Base-by-base conservation (phyloP, 2,888 invertebrate genomes). In the Scaeva pyrastri region DNA sequence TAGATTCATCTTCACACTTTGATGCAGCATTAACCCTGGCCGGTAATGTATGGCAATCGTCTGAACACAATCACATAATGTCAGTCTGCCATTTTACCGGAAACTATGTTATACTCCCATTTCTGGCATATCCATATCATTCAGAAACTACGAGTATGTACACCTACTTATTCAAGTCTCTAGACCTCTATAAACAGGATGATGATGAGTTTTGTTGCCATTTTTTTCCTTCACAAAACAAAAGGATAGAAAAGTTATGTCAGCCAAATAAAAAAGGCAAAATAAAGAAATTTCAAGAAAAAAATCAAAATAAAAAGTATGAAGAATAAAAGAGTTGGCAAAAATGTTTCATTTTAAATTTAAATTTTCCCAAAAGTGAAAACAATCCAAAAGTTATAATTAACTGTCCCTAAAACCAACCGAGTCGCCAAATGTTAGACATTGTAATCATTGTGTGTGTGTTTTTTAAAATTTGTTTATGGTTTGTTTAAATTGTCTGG, bases 1-100 rank as follows among this genome's bases (percentile, higher is more conserved):
- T 81, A 88, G 88, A 86, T 88, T 83, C 82, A 77, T 83, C 86
- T 88, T 88, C 88, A 88, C 88, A 88, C 88, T 88, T 88, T 83
- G 77, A 88, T 73, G 64, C 81, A 72, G 75, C 88, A 88, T 85
- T 88, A 83, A 78, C 88, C 88, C 85, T 87, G 79, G 72, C 73
- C 77, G 62, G 79, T 50, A 45, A n/a, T n/a, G n/a, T n/a, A 45
- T 45, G 16, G 11, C 5, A 68, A 6, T 31, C 50, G 43, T 74
- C 21, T 50, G 21, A 74, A n/a, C n/a, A n/a, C n/a, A n/a, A n/a
- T n/a, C n/a, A 77, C 77, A 26, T 70, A 86, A 71, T 60, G 74
- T 81, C 81, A 78, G 81, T 78, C 77, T 81, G 60, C 75, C 55
- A 76, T 80, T 80, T 76, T 80, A 76, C 56, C 66, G 56, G 62